These are phyloP conservation scores for Zele albiditarsus DNA, from an alignment of 2,888 invertebrate species.

Conservation along the genomic window DNA sequence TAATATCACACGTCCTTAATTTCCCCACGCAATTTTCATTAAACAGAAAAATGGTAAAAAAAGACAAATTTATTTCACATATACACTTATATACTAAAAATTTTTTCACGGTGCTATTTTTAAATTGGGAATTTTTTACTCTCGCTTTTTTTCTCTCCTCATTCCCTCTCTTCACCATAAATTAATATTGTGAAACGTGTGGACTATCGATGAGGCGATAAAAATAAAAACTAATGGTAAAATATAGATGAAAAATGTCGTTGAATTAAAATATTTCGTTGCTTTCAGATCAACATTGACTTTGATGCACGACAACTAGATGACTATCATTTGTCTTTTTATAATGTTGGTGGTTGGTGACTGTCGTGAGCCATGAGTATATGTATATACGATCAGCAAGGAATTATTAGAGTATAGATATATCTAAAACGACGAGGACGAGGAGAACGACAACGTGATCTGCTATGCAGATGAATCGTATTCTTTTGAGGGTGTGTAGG, in stretches of 20 bases:
- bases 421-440: not conserved
- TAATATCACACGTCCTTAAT: conserved; percentile 4
- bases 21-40: not conserved
- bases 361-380: not conserved
- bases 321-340: conserved; percentile 10
- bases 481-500: conserved; percentile 49
- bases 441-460: conserved; percentile 28
- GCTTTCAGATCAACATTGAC: not conserved
- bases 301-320: conserved; percentile 25
- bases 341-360: not conserved
- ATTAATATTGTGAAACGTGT: conserved; percentile 6
- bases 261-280: conserved; percentile 9
- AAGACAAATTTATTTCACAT: not conserved
- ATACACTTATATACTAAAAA: not conserved
- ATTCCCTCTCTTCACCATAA: not conserved
- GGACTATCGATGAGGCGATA: not conserved
- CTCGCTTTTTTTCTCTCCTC: not conserved
- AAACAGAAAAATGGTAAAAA: not conserved
- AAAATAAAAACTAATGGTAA: not conserved
- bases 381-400: conserved; percentile 3
- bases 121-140: not conserved
- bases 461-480: conserved; percentile 67
- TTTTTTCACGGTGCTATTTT: not conserved
- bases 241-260: conserved; percentile 1
- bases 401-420: conserved; percentile 31